Evolutionary conservation across 37 sponge, comb jelly and placozoan genomes (phyloP).

Genomic region (Tethya wilhelma): DNA sequence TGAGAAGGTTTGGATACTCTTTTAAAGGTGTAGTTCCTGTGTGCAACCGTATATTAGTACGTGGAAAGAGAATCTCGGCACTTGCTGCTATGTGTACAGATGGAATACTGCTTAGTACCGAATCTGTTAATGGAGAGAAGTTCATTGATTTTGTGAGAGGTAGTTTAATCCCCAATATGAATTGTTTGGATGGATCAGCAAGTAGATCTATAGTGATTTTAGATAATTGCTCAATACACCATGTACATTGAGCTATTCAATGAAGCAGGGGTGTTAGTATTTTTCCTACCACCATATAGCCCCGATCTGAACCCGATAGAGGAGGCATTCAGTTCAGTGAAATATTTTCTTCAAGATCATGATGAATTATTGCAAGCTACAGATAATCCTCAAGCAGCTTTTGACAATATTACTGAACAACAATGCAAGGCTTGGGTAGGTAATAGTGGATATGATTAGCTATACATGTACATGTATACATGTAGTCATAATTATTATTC

Average conservation of each 20-base stretch:
- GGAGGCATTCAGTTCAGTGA: slow-evolving; percentile 25
- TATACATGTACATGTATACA: not conserved
- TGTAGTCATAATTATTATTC: not conserved
- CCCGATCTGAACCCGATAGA: too few species aligned
- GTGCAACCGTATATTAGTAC: slow-evolving; percentile 17
- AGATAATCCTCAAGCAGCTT: slow-evolving; percentile 36
- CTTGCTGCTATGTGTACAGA: slow-evolving; percentile 42
- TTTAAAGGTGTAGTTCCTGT: slow-evolving; percentile 26
- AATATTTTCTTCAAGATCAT: slow-evolving; percentile 45
- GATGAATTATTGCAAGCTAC: slow-evolving; percentile 28
- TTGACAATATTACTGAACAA: slow-evolving; percentile 18
- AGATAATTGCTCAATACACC: too few species aligned
- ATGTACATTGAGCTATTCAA: too few species aligned
- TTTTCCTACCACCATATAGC: too few species aligned
- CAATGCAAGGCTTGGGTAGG: slow-evolving; percentile 20
- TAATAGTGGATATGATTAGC: slow-evolving; percentile 7
- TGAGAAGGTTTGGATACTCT: slow-evolving; percentile 39
- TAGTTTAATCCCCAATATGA: too few species aligned
- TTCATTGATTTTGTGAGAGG: slow-evolving; percentile 46
- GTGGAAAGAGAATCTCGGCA: slow-evolving; percentile 47
- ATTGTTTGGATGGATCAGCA: too few species aligned
- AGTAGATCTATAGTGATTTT: too few species aligned
- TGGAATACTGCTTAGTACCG: slow-evolving; percentile 21
- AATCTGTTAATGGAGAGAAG: slow-evolving; percentile 47
- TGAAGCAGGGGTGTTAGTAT: too few species aligned